Base-by-base conservation (phyloP, 2,113 vertebrate genomes). In the Marcusenius ussheri region DNA sequence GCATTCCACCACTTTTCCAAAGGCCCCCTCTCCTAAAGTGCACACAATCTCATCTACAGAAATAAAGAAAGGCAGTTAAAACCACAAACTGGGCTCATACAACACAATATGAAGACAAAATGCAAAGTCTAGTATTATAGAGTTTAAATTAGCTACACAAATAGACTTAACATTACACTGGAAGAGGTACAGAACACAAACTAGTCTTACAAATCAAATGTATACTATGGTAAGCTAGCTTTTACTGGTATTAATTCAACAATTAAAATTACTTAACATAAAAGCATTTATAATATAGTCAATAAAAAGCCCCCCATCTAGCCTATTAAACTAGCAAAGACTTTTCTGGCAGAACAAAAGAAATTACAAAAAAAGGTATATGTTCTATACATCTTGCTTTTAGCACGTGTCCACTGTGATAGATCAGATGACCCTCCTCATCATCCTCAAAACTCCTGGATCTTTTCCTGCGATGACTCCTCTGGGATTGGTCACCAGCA, bases 391-490 rank as follows among this genome's bases (percentile, higher is more conserved):
- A 98, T 98, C 97, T 98, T 96, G 96, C 96, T 97, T 95, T 97
- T 95, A 98, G 97, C 96, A 97, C 95, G 96, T 99, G 98, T 99
- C 98, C 98, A 96, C 94, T 98, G 97, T 98, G 97, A 98, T 97
- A 99, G 97, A 98, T 96, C 97, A 99, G 97, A 96, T 97, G 97
- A 97, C 98, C 98, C 97, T 99, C 98, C 97, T 96, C 98, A 98
- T 99, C 98, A 97, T 97, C 96, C 97, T 97, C 97, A 98, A 98
- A 95, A 98, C 97, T 98, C 96, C 96, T 96, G 96, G 96, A 95
- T 97, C 97, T 97, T 97, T 97, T 97, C 96, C 97, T 98, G 96
- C 95, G 94, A 94, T 95, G 97, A 96, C 95, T 97, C 98, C 97
- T 97, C 97, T 97, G 97, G 95, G 96, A 97, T 96, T 91, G 95